Percentiles rank a stretch among this genome's conserved stretches.
Conservation (phyloP, 2,888 invertebrate genomes). For the Callyntrura guangdongensis region DNA sequence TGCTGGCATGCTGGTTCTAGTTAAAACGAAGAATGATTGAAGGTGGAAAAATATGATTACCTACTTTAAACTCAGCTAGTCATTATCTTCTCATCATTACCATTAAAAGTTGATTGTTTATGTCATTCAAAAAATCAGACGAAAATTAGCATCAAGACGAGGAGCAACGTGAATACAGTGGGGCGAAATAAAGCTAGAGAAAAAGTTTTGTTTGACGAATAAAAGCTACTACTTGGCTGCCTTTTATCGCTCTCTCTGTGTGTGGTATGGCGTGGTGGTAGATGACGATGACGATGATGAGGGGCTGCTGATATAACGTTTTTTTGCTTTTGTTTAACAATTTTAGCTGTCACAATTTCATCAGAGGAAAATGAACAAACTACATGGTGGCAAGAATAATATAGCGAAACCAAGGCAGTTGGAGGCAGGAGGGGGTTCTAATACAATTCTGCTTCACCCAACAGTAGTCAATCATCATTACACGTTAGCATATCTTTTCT, state of each 20-base stretch:
- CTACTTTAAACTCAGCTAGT: conserved; percentile 30
- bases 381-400: too few relatives aligned
- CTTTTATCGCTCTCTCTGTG: background rate
- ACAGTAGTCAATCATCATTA: conserved; percentile 60
- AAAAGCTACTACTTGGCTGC: background rate
- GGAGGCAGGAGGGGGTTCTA: conserved; percentile 54
- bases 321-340: conserved; percentile 48
- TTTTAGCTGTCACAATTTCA: conserved; percentile 61
- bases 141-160: conserved; percentile 13
- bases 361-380: conserved; percentile 1
- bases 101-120: conserved; percentile 28
- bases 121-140: conserved; percentile 56
- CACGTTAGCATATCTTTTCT: too few relatives aligned
- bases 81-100: too few relatives aligned
- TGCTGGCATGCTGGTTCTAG: background rate
- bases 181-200: background rate
- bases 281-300: too few relatives aligned
- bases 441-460: conserved; percentile 54
- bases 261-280: background rate
- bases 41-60: conserved; percentile 18
- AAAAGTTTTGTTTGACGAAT: background rate
- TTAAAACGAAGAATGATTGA: too few relatives aligned
- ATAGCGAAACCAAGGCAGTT: too few relatives aligned
- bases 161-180: too few relatives aligned
- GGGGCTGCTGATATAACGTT: too few relatives aligned